These are phyloP conservation scores for Caprella mutica DNA, from an alignment of 2,888 invertebrate genomes.

Conservation along the genomic window DNA sequence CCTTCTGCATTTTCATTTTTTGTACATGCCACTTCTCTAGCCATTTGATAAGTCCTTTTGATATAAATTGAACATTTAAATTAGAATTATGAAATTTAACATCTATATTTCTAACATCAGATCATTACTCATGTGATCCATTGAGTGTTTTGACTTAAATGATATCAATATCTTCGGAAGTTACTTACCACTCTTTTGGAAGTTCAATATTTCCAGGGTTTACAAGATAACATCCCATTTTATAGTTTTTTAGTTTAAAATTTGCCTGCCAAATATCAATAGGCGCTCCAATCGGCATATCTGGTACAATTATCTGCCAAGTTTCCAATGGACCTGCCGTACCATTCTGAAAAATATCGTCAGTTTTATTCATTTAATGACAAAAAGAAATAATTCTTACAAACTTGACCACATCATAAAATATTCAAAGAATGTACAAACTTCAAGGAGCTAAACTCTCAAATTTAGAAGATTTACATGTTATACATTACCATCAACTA, in stretches of 20 bases:
- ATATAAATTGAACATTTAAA: neutral
- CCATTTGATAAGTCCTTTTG: constrained; percentile 21
- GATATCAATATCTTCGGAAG: neutral
- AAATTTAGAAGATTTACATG: too few relatives aligned
- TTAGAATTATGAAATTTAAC: neutral
- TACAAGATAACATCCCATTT: constrained; percentile 25
- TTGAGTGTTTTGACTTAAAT: neutral
- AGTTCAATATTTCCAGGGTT: constrained; percentile 21
- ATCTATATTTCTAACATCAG: neutral
- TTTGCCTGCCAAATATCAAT: constrained; percentile 12
- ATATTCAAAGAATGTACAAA: too few relatives aligned
- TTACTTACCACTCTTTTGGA: constrained; percentile 22
- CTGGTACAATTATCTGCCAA: constrained; percentile 24
- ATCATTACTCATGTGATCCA: neutral
- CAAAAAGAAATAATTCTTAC: too few relatives aligned
- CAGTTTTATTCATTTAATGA: too few relatives aligned
- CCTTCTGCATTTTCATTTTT: constrained; percentile 14
- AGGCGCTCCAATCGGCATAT: constrained; percentile 6
- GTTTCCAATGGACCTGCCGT: constrained; percentile 28
- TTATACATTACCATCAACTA: too few relatives aligned
- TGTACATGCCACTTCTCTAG: constrained; percentile 28
- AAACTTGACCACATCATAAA: too few relatives aligned
- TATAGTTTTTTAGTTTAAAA: constrained; percentile 19
- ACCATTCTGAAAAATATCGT: constrained; percentile 18
- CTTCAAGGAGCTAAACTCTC: too few relatives aligned